Evolutionary conservation across 1,140 invertebrate species (phyloP).

Genomic region (Diorhabda carinulata): DNA sequence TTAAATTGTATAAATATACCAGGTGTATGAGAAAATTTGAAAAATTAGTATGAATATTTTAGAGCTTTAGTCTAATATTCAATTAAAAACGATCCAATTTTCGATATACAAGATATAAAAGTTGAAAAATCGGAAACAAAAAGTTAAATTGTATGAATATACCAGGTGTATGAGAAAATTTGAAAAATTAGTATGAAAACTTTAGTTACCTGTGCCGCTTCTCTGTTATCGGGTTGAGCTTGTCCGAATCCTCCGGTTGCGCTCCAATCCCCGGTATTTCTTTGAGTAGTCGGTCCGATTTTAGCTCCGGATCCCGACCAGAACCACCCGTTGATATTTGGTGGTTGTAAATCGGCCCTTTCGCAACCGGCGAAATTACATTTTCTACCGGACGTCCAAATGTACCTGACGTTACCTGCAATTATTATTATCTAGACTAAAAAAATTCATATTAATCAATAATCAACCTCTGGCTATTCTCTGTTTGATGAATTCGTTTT

Average conservation of each 20-base stretch:
- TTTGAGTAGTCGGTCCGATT: constrained; percentile 80
- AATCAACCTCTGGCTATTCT: constrained; percentile 67
- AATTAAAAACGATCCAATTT: too few species aligned
- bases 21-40: too few species aligned
- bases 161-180: too few species aligned
- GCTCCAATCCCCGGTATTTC: constrained; percentile 85
- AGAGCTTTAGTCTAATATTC: too few species aligned
- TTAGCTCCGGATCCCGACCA: constrained; percentile 88
- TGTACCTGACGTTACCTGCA: constrained; percentile 55
- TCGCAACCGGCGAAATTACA: constrained; percentile 91
- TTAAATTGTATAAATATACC: too few species aligned
- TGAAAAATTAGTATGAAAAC: neutral
- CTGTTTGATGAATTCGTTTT: constrained; percentile 88
- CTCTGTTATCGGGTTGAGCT: constrained; percentile 83
- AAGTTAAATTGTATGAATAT: too few species aligned
- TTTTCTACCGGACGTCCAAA: constrained; percentile 88
- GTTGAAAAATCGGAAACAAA: too few species aligned
- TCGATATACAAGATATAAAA: too few species aligned
- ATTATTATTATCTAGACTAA: neutral
- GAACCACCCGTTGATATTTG: constrained; percentile 89
- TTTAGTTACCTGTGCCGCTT: constrained; percentile 71
- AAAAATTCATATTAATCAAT: too few species aligned
- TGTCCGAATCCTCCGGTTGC: constrained; percentile 79
- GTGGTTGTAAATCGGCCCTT: constrained; percentile 78
- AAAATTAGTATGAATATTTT: too few species aligned